Evolutionary conservation across 2,113 vertebrate genomes (phyloP).

Genomic region (Ophthalmolycus amberensis): DNA sequence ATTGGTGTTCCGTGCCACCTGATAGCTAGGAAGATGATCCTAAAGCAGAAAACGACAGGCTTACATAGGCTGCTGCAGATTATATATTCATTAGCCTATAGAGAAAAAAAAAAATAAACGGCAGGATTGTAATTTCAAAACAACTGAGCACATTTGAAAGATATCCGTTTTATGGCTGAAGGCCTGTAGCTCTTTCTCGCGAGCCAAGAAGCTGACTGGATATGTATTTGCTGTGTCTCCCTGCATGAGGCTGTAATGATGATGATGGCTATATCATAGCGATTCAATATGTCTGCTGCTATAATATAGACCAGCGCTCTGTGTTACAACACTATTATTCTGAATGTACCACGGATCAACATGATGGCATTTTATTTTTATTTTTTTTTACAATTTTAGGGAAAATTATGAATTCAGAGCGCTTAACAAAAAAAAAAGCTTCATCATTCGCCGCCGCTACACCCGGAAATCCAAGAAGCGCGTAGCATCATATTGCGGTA

Average conservation of each 20-base stretch:
- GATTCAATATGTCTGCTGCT: conserved; percentile 12
- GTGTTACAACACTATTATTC: neutral
- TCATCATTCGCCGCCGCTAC: conserved; percentile 51
- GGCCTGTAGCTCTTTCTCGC: neutral
- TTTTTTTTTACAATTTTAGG: neutral
- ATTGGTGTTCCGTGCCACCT: conserved; percentile 50
- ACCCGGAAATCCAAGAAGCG: conserved; percentile 73
- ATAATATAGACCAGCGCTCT: neutral
- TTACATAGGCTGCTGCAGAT: conserved; percentile 46
- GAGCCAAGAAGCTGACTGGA: conserved; percentile 25
- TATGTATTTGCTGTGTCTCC: neutral
- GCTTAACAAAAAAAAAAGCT: conserved; percentile 19
- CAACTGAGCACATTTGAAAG: neutral
- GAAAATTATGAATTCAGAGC: neutral
- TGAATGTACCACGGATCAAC: neutral
- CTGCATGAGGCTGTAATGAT: conserved; percentile 7
- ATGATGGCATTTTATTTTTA: neutral
- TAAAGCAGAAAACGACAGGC: conserved; percentile 40
- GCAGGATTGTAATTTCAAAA: neutral
- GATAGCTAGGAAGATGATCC: conserved; percentile 58
- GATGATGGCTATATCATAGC: conserved; percentile 5
- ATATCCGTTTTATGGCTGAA: neutral
- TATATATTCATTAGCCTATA: conserved; percentile 53
- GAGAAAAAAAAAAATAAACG: neutral
- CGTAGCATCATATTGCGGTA: conserved; percentile 77